Base-by-base conservation (phyloP, 2,797 vertebrate genomes). In the Liparis tanakae region DNA sequence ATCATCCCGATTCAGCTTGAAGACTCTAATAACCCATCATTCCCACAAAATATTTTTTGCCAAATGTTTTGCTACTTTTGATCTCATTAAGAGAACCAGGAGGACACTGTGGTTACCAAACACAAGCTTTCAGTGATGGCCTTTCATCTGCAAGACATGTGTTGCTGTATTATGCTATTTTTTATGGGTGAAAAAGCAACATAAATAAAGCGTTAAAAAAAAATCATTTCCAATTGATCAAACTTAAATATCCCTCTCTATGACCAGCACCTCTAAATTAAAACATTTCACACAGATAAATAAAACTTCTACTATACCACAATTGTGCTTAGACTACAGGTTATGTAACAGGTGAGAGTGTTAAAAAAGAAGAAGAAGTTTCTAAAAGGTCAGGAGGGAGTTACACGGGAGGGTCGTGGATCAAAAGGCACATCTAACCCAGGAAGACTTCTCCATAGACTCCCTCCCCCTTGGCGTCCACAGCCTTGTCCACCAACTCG, bases 361-460 rank as follows among this genome's bases (percentile, higher is more conserved):
- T 41, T 41, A 13, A 41, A 41, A 39, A 41, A 41, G n/a, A 30
- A 30, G 25, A 41, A 41, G 3, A 41, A 41, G 39, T 41, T 12
- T 13, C 39, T 41, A 8, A 54, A 56, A 25, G 67, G 13, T 37
- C 17, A 22, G 12, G 4, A 13, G 39, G 14, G 39, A 41, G 43
- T 37, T 71, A 48, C 22, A 48, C 33, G 50, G n/a, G 66, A 54
- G 54, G 68, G 34, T 34, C 46, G 10, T n/a, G 15, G 33, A 34
- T 58, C 8, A 15, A 46, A 74, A 36, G 41, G 15, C 43, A 51
- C 30, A 57, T 63, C 89, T 88, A 95, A 51, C 95, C 94, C 7
- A 94, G 73, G 67, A 93, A 95, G 30, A 96, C 93, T 22, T 92
- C 86, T 59, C 92, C 94, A 7, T 92, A 94, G 70, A 89, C 83